phyloP scores from a whole-genome alignment of 2,113 vertebrate species.

The Semicossyphus pulcher region DNA sequence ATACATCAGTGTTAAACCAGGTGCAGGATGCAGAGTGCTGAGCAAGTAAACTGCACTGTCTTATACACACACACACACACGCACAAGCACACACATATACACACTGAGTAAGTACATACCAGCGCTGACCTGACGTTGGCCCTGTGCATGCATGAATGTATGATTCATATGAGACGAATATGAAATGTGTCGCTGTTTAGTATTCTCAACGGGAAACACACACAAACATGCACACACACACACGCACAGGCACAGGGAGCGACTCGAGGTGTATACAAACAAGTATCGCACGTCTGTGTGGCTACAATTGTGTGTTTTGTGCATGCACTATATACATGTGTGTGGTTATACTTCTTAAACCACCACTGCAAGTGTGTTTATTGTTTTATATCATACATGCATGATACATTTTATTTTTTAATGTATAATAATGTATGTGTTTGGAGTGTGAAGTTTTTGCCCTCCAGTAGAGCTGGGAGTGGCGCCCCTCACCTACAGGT shows the following conservation, averaged over 20 bases:
- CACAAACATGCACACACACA: conserved; percentile 6
- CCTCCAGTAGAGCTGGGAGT: no score
- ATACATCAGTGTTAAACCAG: conserved; percentile 52
- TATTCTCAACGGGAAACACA: conserved; percentile 1
- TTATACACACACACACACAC: conserved; percentile 7
- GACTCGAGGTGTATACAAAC: no score
- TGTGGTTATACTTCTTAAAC: no score
- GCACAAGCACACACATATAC: background rate
- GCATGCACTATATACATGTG: no score
- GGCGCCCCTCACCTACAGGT: background rate
- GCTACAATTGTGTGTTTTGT: no score
- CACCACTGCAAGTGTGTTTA: no score
- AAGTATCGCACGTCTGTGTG: no score
- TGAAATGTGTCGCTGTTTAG: background rate
- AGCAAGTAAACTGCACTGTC: conserved; percentile 26
- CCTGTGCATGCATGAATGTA: conserved; percentile 25
- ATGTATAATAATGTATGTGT: no score
- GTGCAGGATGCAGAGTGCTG: conserved; percentile 15
- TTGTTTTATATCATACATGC: no score
- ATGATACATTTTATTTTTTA: no score
- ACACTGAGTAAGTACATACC: background rate
- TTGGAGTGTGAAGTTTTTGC: no score
- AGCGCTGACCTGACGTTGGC: conserved; percentile 5
- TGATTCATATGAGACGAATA: conserved; percentile 3
- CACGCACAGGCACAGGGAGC: background rate